Conservation (phyloP, 2,113 vertebrate genomes). For the Ptilorrhoa leucosticta region DNA sequence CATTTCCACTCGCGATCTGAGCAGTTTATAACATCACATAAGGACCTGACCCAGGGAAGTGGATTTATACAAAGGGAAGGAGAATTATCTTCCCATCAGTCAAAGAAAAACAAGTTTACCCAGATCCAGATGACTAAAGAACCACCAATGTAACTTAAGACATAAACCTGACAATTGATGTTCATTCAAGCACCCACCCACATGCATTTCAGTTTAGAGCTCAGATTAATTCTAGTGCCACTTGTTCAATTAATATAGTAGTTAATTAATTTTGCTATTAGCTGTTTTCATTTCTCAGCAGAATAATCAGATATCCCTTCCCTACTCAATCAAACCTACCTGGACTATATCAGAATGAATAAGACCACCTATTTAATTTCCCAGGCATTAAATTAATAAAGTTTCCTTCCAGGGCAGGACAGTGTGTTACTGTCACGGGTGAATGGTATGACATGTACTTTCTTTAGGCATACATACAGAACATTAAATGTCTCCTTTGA, state of each 20-base stretch:
- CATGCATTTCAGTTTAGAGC: background rate
- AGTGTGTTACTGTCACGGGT: background rate
- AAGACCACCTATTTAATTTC: slow-evolving; percentile 11
- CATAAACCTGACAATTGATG: background rate
- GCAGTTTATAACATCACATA: too few relatives aligned
- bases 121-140: background rate
- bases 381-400: slow-evolving; percentile 5
- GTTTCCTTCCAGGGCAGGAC: background rate
- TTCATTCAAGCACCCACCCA: background rate
- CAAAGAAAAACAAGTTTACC: background rate
- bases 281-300: background rate
- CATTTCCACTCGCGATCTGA: too few relatives aligned
- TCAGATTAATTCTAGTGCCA: background rate
- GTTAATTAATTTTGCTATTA: slow-evolving; percentile 13
- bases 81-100: background rate
- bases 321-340: slow-evolving; percentile 13
- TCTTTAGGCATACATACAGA: background rate
- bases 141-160: background rate
- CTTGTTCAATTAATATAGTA: background rate
- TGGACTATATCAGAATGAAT: background rate
- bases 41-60: background rate
- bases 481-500: background rate
- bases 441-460: background rate
- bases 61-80: background rate
- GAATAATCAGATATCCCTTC: background rate